Base-by-base conservation (phyloP, 2,113 vertebrate species). In the Gobius niger region DNA sequence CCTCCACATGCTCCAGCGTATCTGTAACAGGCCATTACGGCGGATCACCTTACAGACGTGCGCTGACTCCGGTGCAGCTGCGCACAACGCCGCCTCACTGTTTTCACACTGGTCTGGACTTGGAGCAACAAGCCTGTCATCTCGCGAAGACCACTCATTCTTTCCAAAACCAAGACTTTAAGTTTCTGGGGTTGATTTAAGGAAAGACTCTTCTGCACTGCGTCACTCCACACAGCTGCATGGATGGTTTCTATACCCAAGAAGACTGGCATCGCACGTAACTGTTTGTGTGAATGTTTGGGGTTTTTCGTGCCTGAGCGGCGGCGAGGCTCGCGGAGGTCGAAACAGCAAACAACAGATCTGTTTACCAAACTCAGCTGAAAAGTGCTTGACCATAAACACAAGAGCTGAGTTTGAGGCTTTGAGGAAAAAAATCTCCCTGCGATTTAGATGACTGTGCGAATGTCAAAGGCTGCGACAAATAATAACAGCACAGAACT, bases 1-100 rank as follows among this genome's bases (percentile, higher is more conserved):
- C 81, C 80, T 83, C 84, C 86, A 87, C 82, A 90, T 81, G 84
- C 83, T 82, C 67, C 56, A 69, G 82, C 82, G 75, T 86, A 88
- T 86, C 84, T 90, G 85, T 88, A 83, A 82, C 82, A 70, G 62
- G 75, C 82, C 86, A 87, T 90, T 88, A 86, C 70, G 77, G 87
- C 18, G 78, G 84, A 91, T 93, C 89, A 52, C 79, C 73, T 93
- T 91, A 88, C 89, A 86, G 80, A 76, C 66, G 67, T 54, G 74
- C 50, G 80, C 82, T 80, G 87, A 87, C 66, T 81, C 78, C 73
- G 59, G 70, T 71, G 82, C 87, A 90, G 89, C 85, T 87, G 84
- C 72, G 75, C 63, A 78, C 83, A 77, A 71, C 62, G 77, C 50
- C 54, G 77, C 81, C 72, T 84, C 78, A 87, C 67, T 74, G 83